Conservation (phyloP, 2,888 invertebrate genomes). For the Agriopis marginaria region DNA sequence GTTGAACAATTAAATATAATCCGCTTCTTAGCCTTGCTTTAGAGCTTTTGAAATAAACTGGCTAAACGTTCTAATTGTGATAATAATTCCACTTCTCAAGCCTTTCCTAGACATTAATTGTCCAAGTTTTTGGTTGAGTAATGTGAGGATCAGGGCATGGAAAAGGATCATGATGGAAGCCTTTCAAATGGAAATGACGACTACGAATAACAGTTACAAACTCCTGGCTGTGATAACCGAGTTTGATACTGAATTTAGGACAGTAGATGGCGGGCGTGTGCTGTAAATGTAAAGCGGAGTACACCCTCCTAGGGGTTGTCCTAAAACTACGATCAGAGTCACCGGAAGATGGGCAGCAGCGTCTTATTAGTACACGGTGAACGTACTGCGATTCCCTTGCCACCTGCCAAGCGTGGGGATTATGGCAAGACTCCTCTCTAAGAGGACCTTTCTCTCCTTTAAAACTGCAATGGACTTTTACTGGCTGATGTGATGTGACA, state of each 20-base stretch:
- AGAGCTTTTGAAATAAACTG: slow-evolving; percentile 31
- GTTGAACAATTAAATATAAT: slow-evolving; percentile 28
- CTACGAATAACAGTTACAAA: slow-evolving; percentile 68
- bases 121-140: slow-evolving; percentile 60
- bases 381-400: no score
- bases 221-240: slow-evolving; percentile 62
- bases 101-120: slow-evolving; percentile 52
- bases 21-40: slow-evolving; percentile 20
- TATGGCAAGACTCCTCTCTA: no score
- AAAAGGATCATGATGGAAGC: slow-evolving; percentile 37
- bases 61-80: slow-evolving; percentile 39
- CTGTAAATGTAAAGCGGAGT: slow-evolving; percentile 31
- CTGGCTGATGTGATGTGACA: no score
- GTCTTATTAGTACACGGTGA: no score
- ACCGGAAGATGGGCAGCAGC: no score
- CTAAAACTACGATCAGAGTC: no score
- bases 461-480: no score
- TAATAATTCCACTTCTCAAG: slow-evolving; percentile 39
- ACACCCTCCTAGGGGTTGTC: no score
- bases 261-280: slow-evolving; percentile 24
- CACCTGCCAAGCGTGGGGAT: no score
- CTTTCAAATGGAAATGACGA: slow-evolving; percentile 54
- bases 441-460: no score
- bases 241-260: slow-evolving; percentile 55
- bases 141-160: slow-evolving; percentile 33